phyloP scores from a whole-genome alignment of 1,140 invertebrate genomes.

The Heliconius eleuchia region DNA sequence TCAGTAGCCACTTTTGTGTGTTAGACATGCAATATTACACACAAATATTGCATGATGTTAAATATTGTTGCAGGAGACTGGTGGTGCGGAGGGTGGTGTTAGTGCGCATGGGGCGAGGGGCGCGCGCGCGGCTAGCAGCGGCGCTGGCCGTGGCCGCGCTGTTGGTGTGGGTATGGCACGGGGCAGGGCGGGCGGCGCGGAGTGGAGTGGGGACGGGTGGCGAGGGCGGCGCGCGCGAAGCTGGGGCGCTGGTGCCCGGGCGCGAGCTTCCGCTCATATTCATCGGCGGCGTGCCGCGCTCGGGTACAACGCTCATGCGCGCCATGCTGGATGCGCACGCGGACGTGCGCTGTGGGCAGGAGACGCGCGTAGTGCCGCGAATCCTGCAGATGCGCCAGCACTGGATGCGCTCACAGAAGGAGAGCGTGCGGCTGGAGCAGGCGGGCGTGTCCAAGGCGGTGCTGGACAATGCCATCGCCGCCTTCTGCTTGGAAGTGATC shows the following conservation, averaged over 20 bases:
- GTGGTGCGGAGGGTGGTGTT: neutral
- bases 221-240: constrained; percentile 29
- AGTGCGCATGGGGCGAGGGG: constrained; percentile 27
- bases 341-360: constrained; percentile 98
- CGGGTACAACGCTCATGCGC: constrained; percentile 97
- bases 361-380: constrained; percentile 97
- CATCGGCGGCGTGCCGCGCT: constrained; percentile 97
- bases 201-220: neutral
- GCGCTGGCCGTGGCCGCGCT: constrained; percentile 51
- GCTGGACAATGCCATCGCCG: constrained; percentile 96
- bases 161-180: constrained; percentile 49
- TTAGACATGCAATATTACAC: no score
- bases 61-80: neutral
- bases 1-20: no score
- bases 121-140: constrained; percentile 34
- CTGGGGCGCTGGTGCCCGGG: constrained; percentile 55
- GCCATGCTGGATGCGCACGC: constrained; percentile 99
- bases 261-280: constrained; percentile 96
- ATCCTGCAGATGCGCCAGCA: constrained; percentile 95
- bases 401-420: constrained; percentile 96
- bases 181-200: constrained; percentile 19
- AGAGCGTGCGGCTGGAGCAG: constrained; percentile 93
- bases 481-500: constrained; percentile 98
- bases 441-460: constrained; percentile 96
- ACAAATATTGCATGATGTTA: no score